Percentiles rank a stretch among this genome's conserved stretches.
These are phyloP conservation scores for Cebidichthys violaceus DNA, from an alignment of 2,113 vertebrate species.

Conservation along the genomic window DNA sequence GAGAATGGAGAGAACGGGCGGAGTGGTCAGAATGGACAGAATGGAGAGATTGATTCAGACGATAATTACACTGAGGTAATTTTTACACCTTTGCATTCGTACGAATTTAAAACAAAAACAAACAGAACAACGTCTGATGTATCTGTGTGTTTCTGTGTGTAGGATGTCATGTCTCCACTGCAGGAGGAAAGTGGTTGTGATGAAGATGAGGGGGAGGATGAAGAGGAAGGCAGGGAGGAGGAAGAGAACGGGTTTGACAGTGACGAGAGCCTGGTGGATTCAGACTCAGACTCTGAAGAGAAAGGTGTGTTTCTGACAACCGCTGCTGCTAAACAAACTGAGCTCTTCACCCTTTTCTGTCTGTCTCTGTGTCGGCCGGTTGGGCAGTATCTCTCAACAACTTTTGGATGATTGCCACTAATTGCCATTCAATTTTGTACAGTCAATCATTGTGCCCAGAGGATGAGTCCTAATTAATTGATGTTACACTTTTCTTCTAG, in stretches of 20 bases:
- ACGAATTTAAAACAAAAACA: neutral
- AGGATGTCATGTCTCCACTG: conserved; percentile 83
- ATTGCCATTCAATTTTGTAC: neutral
- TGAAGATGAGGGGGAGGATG: conserved; percentile 92
- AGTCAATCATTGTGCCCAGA: neutral
- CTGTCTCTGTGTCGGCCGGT: neutral
- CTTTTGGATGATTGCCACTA: neutral
- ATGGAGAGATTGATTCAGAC: conserved; percentile 85
- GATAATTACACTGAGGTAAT: conserved; percentile 89
- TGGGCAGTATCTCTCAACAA: neutral
- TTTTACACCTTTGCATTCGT: rapidly evolving
- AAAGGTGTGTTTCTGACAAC: conserved; percentile 85
- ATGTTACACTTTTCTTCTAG: neutral
- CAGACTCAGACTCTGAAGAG: conserved; percentile 93
- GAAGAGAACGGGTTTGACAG: conserved; percentile 90
- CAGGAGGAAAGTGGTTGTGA: conserved; percentile 97
- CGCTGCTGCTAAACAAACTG: neutral
- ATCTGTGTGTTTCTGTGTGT: conserved; percentile 4
- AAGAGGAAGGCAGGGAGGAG: conserved; percentile 86
- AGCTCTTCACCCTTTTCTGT: neutral
- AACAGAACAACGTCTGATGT: conserved; percentile 6
- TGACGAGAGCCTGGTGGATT: conserved; percentile 95
- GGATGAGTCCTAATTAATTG: neutral
- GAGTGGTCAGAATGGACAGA: conserved; percentile 85
- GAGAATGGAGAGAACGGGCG: conserved; percentile 88